phyloP scores from a whole-genome alignment of 30 jellyfish, hydroid and myxozoan species.

The Hydra vulgaris region DNA sequence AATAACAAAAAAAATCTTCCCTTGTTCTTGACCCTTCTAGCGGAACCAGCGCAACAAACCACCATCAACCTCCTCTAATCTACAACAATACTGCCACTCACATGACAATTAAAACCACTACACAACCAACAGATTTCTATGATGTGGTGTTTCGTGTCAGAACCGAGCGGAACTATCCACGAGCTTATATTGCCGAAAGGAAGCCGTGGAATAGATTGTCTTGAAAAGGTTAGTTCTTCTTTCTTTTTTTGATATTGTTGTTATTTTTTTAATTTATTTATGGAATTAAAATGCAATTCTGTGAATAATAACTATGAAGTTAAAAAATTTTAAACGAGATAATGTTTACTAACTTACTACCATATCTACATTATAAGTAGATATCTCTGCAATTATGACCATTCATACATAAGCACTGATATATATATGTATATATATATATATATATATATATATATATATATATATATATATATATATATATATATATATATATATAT shows the following conservation, averaged over 20 bases:
- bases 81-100: slow-evolving; percentile 10
- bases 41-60: slow-evolving; percentile 31
- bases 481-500: too few species aligned
- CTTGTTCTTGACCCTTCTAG: slow-evolving; percentile 19
- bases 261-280: too few species aligned
- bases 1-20: slow-evolving; percentile 10
- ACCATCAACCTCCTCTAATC: slow-evolving; percentile 3
- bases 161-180: slow-evolving; percentile 91
- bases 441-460: too few species aligned
- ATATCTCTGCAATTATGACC: too few species aligned
- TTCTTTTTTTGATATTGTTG: not conserved
- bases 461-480: too few species aligned
- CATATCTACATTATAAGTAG: too few species aligned
- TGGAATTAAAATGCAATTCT: too few species aligned
- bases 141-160: slow-evolving; percentile 96
- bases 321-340: too few species aligned
- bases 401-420: too few species aligned
- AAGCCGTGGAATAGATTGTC: slow-evolving; percentile 68
- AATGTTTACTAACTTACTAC: too few species aligned
- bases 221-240: slow-evolving; percentile 68
- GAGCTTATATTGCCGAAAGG: slow-evolving; percentile 74
- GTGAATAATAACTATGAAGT: too few species aligned
- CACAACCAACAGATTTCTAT: slow-evolving; percentile 14
- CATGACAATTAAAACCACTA: slow-evolving; percentile 33
- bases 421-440: too few species aligned